Percentiles rank a stretch among this genome's conserved stretches.
Conservation (phyloP, 2,797 vertebrate species). For the Limnodromus scolopaceus region DNA sequence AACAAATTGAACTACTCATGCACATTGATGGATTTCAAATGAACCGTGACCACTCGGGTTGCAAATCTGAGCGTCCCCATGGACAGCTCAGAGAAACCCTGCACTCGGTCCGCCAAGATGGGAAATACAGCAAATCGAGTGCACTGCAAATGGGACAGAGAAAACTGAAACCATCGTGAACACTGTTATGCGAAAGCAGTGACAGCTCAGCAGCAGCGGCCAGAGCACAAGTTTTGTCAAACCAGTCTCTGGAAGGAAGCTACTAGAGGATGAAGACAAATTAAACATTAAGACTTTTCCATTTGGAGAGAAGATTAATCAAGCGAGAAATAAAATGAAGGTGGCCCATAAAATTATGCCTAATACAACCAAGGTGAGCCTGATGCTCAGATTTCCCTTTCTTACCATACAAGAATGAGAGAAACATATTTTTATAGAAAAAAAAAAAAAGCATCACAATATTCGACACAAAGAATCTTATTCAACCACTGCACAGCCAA, state of each 20-base stretch:
- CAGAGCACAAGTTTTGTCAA: neutral
- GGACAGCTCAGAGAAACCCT: neutral
- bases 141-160: neutral
- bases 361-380: neutral
- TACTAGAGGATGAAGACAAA: neutral
- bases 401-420: neutral
- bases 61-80: neutral
- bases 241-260: neutral
- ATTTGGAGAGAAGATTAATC: neutral
- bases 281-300: neutral
- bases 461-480: neutral
- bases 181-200: neutral
- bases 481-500: neutral
- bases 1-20: slow-evolving; percentile 22
- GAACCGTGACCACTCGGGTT: neutral
- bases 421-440: neutral
- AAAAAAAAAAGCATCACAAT: neutral
- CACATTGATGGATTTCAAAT: slow-evolving; percentile 24
- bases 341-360: neutral
- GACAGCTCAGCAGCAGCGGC: neutral
- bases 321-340: neutral
- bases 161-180: neutral
- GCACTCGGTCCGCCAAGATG: accelerated
- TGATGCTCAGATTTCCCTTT: neutral
- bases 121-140: neutral